phyloP scores from a whole-genome alignment of 2,113 vertebrate species.

The Aspidoscelis tigris region DNA sequence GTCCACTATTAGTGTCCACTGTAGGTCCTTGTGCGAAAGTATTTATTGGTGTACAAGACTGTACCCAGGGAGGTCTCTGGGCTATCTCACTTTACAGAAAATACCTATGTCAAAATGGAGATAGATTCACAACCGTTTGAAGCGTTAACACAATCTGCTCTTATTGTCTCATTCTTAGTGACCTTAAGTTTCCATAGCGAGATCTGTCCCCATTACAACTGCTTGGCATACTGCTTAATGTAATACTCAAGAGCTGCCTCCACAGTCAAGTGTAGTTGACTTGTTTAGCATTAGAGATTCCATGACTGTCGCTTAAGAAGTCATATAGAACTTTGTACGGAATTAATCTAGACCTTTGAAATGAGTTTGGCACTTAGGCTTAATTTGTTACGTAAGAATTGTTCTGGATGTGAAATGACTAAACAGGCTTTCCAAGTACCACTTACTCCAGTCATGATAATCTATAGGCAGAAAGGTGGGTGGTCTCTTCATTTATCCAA shows the following conservation, averaged over 20 bases:
- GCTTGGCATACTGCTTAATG: neutral
- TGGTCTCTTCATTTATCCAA: neutral
- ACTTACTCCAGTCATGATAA: neutral
- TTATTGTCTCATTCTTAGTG: too few species aligned
- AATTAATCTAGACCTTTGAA: neutral
- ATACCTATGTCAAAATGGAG: neutral
- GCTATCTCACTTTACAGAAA: neutral
- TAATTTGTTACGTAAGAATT: neutral
- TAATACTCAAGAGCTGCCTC: neutral
- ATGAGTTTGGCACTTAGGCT: neutral
- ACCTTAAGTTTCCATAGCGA: neutral
- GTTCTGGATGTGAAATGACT: neutral
- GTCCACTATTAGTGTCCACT: slow-evolving; percentile 23
- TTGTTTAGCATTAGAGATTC: neutral
- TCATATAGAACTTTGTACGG: too few species aligned
- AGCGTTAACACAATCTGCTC: too few species aligned
- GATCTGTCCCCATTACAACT: neutral
- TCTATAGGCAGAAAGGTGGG: neutral
- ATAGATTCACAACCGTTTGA: neutral
- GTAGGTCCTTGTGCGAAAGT: neutral
- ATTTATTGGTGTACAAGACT: slow-evolving; percentile 7
- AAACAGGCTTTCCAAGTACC: neutral
- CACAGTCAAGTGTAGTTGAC: neutral
- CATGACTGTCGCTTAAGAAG: neutral
- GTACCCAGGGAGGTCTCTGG: neutral